These are phyloP conservation scores for Thera britannica DNA, from an alignment of 2,888 invertebrate species.

Conservation along the genomic window DNA sequence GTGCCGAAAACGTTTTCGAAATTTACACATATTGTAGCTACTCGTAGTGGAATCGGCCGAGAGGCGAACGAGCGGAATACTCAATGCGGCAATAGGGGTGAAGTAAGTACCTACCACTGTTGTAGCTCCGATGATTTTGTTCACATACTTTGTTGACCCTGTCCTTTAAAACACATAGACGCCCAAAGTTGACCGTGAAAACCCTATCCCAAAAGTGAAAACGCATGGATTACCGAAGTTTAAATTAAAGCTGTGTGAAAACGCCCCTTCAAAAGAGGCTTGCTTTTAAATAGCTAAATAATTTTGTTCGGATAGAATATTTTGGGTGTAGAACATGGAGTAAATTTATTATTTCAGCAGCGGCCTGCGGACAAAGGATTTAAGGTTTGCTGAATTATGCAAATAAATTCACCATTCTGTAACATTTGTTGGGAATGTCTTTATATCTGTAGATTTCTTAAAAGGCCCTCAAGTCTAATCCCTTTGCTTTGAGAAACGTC, in stretches of 20 bases:
- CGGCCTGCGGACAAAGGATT: conserved; percentile 81
- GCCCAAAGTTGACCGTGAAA: conserved; percentile 39
- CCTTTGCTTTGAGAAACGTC: conserved; percentile 70
- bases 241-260: conserved; percentile 53
- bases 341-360: conserved; percentile 81
- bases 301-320: conserved; percentile 76
- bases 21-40: conserved; percentile 81
- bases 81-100: conserved; percentile 64
- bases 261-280: conserved; percentile 55
- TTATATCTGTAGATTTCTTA: conserved; percentile 81
- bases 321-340: conserved; percentile 75
- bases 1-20: conserved; percentile 82
- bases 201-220: conserved; percentile 45
- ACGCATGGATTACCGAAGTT: conserved; percentile 48
- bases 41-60: conserved; percentile 73
- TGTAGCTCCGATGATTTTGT: conserved; percentile 55
- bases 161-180: conserved; percentile 17
- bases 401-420: conserved; percentile 84
- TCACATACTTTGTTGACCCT: conserved; percentile 38
- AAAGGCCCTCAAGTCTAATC: conserved; percentile 75
- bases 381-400: conserved; percentile 82
- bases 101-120: conserved; percentile 56
- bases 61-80: conserved; percentile 77
- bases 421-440: conserved; percentile 84
- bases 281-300: conserved; percentile 74